phyloP scores from a whole-genome alignment of 2,113 vertebrate species.

The Stomatorhinus ivindoensis region DNA sequence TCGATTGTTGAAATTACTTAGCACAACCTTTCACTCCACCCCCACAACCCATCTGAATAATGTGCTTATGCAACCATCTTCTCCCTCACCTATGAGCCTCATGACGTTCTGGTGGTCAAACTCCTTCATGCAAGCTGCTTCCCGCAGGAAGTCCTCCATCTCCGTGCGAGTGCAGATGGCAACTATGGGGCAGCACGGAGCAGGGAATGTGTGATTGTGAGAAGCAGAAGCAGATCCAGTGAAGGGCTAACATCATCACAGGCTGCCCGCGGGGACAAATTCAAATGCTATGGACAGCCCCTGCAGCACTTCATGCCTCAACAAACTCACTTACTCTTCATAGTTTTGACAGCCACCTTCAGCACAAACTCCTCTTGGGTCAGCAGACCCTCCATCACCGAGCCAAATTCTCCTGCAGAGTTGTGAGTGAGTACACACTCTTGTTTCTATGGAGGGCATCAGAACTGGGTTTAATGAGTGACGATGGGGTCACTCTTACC shows the following conservation, averaged over 20 bases:
- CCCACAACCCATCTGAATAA: not conserved
- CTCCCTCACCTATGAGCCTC: slow-evolving; percentile 74
- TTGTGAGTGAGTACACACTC: not conserved
- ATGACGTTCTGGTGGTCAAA: slow-evolving; percentile 89
- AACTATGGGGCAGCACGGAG: slow-evolving; percentile 45
- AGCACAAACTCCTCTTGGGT: slow-evolving; percentile 77
- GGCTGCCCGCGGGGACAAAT: not conserved
- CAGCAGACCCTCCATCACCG: slow-evolving; percentile 82
- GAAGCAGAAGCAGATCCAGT: not conserved
- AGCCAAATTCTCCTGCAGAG: slow-evolving; percentile 79
- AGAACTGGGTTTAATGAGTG: not conserved
- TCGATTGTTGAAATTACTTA: not conserved
- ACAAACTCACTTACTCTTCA: slow-evolving; percentile 72
- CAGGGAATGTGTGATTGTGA: not conserved
- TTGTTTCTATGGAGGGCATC: not conserved
- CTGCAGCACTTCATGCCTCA: not conserved
- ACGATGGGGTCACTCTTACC: slow-evolving; percentile 45
- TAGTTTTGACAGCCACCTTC: slow-evolving; percentile 87
- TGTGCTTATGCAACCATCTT: not conserved
- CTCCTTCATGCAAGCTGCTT: slow-evolving; percentile 89
- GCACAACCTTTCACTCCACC: not conserved
- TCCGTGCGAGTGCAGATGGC: slow-evolving; percentile 84
- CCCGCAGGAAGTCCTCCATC: slow-evolving; percentile 86
- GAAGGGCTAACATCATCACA: not conserved
- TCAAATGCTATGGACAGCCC: not conserved